These are phyloP conservation scores for Drosophila neonasuta DNA, from an alignment of 2,888 invertebrate genomes.

Conservation along the genomic window DNA sequence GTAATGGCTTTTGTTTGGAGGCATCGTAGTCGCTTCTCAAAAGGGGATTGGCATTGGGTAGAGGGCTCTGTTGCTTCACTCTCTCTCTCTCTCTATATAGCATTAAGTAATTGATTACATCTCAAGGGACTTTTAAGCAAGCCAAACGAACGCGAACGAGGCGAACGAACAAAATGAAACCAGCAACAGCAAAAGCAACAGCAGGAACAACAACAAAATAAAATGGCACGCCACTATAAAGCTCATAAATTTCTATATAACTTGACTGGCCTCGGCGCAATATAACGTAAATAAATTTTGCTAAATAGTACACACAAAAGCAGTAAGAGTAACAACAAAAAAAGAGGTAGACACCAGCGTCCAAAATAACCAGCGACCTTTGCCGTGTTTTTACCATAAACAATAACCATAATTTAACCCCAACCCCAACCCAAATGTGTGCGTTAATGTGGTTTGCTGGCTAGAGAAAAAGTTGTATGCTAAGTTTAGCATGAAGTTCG, in stretches of 20 bases:
- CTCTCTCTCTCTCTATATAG: conserved; percentile 56
- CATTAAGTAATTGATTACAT: conserved; percentile 82
- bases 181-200: no score
- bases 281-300: conserved; percentile 72
- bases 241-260: conserved; percentile 77
- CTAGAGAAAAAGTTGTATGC: conserved; percentile 47
- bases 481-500: conserved; percentile 46
- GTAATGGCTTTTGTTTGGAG: conserved; percentile 78
- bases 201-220: conserved; percentile 49
- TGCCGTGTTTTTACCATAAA: conserved; percentile 75
- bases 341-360: conserved; percentile 42
- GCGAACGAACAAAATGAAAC: conserved; percentile 24
- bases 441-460: conserved; percentile 65
- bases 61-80: conserved; percentile 37
- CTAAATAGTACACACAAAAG: conserved; percentile 63
- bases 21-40: conserved; percentile 31
- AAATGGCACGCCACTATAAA: conserved; percentile 76
- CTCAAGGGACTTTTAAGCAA: conserved; percentile 80
- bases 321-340: conserved; percentile 3
- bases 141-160: conserved; percentile 26
- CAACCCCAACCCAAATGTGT: conserved; percentile 39
- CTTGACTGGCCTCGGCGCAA: conserved; percentile 69
- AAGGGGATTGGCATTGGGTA: conserved; percentile 5
- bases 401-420: conserved; percentile 79
- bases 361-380: conserved; percentile 53